Conservation (phyloP, 2,113 vertebrate species). For the Apodemus sylvaticus region DNA sequence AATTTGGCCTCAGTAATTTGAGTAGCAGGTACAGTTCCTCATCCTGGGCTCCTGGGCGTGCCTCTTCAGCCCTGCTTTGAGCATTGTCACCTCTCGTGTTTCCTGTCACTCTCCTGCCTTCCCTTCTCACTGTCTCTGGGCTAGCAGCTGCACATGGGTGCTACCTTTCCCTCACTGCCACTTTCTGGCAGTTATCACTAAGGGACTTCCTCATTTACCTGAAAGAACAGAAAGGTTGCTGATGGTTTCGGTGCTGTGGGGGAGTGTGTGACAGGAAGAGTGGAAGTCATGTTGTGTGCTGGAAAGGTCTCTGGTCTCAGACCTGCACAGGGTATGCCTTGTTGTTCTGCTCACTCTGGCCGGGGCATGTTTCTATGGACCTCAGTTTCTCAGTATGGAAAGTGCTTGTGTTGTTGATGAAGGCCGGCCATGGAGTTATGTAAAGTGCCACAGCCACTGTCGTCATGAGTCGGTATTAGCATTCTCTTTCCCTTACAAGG, state of each 20-base stretch:
- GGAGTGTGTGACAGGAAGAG: background rate
- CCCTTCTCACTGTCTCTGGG: background rate
- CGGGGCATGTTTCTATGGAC: slow-evolving; percentile 14
- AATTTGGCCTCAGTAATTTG: slow-evolving; percentile 91
- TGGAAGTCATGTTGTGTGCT: background rate
- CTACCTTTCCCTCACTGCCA: background rate
- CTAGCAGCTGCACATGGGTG: background rate
- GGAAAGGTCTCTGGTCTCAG: slow-evolving; percentile 11
- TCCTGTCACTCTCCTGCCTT: background rate
- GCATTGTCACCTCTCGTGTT: background rate
- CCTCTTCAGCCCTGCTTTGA: background rate
- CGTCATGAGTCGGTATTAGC: background rate
- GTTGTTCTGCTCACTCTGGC: background rate
- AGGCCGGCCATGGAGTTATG: background rate
- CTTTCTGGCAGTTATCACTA: slow-evolving; percentile 2
- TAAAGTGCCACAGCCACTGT: background rate
- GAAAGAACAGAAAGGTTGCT: background rate
- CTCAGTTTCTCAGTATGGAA: background rate
- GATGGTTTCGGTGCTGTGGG: background rate
- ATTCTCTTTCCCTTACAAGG: background rate
- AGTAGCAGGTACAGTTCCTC: slow-evolving; percentile 89
- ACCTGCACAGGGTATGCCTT: background rate
- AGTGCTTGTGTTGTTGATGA: background rate
- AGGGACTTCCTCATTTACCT: background rate
- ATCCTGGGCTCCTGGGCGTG: background rate